Evolutionary conservation across 1,140 invertebrate genomes (phyloP).

Genomic region (Orchestia grillus): DNA sequence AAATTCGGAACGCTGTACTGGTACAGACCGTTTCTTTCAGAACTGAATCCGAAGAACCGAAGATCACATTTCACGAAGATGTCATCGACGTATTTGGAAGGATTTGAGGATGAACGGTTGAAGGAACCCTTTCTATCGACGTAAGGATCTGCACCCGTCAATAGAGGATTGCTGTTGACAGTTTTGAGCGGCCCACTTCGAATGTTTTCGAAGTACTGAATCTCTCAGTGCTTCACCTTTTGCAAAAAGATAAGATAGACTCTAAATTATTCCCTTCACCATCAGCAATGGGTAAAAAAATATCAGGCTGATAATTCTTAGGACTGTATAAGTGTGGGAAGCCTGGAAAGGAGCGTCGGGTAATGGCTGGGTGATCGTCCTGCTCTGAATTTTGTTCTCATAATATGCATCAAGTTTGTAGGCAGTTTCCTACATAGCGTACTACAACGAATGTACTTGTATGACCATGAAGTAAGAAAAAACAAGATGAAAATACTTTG

Average conservation of each 20-base stretch:
- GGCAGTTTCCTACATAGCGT: not conserved
- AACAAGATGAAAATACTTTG: not conserved
- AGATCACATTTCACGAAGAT: not conserved
- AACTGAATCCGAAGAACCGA: not conserved
- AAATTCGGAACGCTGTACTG: not conserved
- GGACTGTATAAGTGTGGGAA: too few species aligned
- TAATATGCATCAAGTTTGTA: not conserved
- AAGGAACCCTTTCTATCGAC: not conserved
- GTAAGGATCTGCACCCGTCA: not conserved
- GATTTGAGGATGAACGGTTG: not conserved
- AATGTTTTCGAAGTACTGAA: not conserved
- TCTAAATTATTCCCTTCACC: not conserved
- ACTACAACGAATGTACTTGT: not conserved
- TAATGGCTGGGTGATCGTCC: not conserved
- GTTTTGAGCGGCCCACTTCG: not conserved
- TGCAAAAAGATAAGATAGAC: not conserved
- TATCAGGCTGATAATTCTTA: not conserved
- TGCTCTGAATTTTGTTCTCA: not conserved
- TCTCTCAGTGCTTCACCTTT: not conserved
- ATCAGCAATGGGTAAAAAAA: not conserved
- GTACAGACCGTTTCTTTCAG: not conserved
- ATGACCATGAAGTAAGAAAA: not conserved
- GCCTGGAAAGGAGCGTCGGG: not conserved
- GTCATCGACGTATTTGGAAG: not conserved
- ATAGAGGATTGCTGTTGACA: not conserved